A percentile compares a stretch with the other conserved stretches of the same genome.
These are phyloP conservation scores for Sander lucioperca DNA, from an alignment of 2,113 vertebrate genomes.

Conservation along the genomic window DNA sequence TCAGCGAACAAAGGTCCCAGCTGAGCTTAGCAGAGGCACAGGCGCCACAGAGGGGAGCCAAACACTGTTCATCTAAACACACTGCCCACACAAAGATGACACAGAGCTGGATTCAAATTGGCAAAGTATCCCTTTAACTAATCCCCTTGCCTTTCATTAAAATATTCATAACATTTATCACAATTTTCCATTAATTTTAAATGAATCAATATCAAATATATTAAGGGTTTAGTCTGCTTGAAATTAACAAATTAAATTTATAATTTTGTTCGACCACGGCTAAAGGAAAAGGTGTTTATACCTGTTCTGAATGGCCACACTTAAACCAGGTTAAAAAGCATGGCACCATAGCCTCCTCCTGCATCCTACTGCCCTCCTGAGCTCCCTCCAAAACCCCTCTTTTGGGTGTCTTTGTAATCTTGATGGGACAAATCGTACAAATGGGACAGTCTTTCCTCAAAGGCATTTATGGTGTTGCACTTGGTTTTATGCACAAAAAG, in stretches of 20 bases:
- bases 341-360: background rate
- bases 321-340: background rate
- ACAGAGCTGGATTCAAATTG: no score
- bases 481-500: background rate
- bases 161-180: background rate
- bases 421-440: background rate
- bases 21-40: no score
- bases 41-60: no score
- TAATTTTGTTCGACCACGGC: background rate
- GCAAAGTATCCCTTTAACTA: background rate
- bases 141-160: background rate
- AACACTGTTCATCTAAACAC: no score
- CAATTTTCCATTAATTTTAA: no score
- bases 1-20: no score
- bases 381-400: background rate
- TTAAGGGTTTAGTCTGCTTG: background rate
- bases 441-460: background rate
- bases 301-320: background rate
- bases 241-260: background rate
- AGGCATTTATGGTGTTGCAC: background rate
- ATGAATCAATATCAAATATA: background rate
- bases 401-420: background rate
- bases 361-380: background rate
- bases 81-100: no score
- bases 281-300: background rate